Evolutionary conservation across 1,140 invertebrate species (phyloP).

Genomic region (Leptopilina boulardi): DNA sequence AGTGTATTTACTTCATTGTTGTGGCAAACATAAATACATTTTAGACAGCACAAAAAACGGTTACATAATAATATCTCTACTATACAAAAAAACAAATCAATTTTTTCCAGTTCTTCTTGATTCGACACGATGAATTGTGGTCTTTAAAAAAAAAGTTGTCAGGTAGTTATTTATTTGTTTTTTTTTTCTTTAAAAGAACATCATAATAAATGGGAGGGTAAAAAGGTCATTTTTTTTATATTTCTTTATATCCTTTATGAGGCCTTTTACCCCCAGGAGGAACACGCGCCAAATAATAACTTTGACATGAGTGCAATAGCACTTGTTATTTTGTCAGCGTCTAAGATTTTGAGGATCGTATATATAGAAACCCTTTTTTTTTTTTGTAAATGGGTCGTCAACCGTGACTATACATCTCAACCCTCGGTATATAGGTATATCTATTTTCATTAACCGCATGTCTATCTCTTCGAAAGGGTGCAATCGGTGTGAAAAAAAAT

Average conservation of each 20-base stretch:
- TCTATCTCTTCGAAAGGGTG: constrained; percentile 58
- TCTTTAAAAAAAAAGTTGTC: neutral
- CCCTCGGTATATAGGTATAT: constrained; percentile 39
- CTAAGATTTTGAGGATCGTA: constrained; percentile 1
- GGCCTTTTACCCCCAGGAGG: neutral
- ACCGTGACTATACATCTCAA: constrained; percentile 6
- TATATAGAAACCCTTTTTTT: neutral
- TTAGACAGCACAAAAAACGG: neutral
- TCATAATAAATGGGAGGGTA: constrained; percentile 1
- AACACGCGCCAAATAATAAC: constrained; percentile 21
- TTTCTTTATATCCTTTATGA: neutral
- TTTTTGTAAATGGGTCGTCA: neutral
- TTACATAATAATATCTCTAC: neutral
- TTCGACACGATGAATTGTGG: constrained; percentile 22
- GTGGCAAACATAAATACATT: too few species aligned
- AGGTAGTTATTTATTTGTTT: neutral
- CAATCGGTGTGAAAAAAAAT: constrained; percentile 30
- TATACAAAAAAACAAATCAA: constrained; percentile 7
- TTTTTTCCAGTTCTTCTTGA: neutral
- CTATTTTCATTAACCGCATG: constrained; percentile 56
- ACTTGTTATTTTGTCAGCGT: constrained; percentile 28
- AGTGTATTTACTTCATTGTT: too few species aligned
- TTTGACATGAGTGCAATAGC: neutral
- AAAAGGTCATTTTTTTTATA: neutral
- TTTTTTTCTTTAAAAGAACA: neutral